Conservation (phyloP, 2,888 invertebrate species). For the Rapana venosa region DNA sequence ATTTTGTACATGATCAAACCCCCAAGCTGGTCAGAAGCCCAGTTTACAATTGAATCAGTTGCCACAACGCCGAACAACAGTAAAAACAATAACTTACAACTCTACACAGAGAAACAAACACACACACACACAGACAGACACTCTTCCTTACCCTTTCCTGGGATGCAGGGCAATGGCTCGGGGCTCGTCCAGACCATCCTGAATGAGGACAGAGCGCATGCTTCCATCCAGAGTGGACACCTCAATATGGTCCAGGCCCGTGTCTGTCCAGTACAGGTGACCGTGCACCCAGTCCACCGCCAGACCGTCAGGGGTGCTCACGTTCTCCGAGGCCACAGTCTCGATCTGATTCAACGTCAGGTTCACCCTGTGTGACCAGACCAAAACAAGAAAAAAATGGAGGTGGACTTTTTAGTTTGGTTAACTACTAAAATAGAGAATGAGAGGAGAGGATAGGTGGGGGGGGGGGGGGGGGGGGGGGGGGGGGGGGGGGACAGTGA, state of each 20-base stretch:
- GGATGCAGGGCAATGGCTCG: constrained; percentile 74
- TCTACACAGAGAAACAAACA: not conserved
- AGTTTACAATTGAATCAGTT: too few relatives aligned
- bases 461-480: too few relatives aligned
- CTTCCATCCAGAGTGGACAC: constrained; percentile 92
- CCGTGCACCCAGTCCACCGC: constrained; percentile 99
- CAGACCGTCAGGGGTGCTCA: constrained; percentile 94
- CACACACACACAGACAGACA: not conserved
- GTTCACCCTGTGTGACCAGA: constrained; percentile 83
- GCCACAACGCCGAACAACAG: too few relatives aligned
- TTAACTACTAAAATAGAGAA: too few relatives aligned
- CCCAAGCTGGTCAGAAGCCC: too few relatives aligned
- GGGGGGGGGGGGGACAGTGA: too few relatives aligned
- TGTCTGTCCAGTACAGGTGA: constrained; percentile 92
- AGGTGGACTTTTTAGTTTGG: too few relatives aligned
- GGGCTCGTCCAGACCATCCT: constrained; percentile 90
- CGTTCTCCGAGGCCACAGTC: constrained; percentile 76
- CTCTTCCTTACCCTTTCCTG: constrained; percentile 60
- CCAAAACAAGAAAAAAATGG: not conserved
- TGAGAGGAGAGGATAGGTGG: too few relatives aligned
- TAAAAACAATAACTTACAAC: not conserved
- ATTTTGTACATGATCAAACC: too few relatives aligned
- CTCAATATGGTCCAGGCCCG: constrained; percentile 94
- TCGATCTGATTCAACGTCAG: constrained; percentile 84
- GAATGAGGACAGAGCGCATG: constrained; percentile 92